phyloP scores from a whole-genome alignment of 2,888 invertebrate genomes.

The Watsonalla binaria region DNA sequence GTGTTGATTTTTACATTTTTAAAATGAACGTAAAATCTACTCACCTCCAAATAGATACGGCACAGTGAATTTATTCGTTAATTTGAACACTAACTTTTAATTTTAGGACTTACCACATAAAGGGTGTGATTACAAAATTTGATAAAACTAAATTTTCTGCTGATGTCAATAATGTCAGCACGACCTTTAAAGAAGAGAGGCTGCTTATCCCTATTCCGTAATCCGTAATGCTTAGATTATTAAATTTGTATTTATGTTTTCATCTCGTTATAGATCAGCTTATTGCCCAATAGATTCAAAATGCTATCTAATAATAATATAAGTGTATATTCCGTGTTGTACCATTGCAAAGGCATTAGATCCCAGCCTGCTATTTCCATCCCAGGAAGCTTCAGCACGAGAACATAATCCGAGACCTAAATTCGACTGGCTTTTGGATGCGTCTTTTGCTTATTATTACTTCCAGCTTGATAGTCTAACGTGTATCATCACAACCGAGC shows the following conservation, averaged over 20 bases:
- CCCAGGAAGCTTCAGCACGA: constrained; percentile 44
- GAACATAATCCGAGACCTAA: constrained; percentile 29
- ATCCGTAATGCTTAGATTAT: no score
- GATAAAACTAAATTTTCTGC: no score
- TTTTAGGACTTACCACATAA: no score
- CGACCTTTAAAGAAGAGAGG: no score
- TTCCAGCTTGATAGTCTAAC: neutral
- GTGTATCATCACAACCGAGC: neutral
- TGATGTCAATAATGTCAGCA: no score
- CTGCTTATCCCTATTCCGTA: no score
- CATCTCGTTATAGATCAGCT: neutral
- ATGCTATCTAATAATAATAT: constrained; percentile 7
- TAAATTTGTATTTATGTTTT: neutral
- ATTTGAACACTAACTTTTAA: no score
- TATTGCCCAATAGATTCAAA: constrained; percentile 11
- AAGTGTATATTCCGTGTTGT: constrained; percentile 31
- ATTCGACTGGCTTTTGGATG: constrained; percentile 13
- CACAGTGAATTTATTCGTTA: no score
- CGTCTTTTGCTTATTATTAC: constrained; percentile 9
- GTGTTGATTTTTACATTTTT: no score
- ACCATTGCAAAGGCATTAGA: constrained; percentile 46
- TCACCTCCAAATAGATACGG: no score
- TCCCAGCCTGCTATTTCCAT: constrained; percentile 47
- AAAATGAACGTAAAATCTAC: no score
- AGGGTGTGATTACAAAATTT: no score